A percentile compares a stretch with the other conserved stretches of the same genome.
phyloP scores from a whole-genome alignment of 2,888 invertebrate genomes.

The Habroteleia sp. region DNA sequence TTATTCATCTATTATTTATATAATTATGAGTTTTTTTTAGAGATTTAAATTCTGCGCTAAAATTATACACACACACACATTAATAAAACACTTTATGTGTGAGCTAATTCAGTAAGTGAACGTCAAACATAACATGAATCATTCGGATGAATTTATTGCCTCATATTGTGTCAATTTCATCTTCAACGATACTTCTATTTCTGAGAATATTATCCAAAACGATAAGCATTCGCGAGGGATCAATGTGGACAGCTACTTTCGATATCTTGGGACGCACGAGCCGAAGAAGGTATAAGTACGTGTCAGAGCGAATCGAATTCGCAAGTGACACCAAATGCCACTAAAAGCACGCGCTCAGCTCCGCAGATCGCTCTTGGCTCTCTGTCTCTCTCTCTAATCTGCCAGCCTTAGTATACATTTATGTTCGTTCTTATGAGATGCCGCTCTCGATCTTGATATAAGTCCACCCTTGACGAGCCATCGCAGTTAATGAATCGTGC shows the following conservation, averaged over 20 bases:
- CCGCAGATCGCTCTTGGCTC: conserved; percentile 41
- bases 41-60: no score
- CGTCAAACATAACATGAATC: conserved; percentile 18
- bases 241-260: conserved; percentile 52
- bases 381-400: conserved; percentile 55
- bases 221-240: conserved; percentile 33
- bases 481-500: conserved; percentile 77
- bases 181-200: conserved; percentile 28
- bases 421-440: conserved; percentile 47
- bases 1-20: no score
- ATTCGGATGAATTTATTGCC: conserved; percentile 20
- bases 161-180: conserved; percentile 12
- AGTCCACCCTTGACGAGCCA: conserved; percentile 66
- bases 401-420: conserved; percentile 43
- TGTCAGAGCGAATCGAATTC: conserved; percentile 63
- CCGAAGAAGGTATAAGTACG: conserved; percentile 48
- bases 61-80: no score
- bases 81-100: not conserved
- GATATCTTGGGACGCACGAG: conserved; percentile 18
- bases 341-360: conserved; percentile 52
- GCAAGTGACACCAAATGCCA: conserved; percentile 60
- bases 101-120: conserved; percentile 3
- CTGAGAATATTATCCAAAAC: conserved; percentile 36
- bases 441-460: conserved; percentile 62
- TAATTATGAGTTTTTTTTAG: no score